Evolutionary conservation across 2,113 vertebrate genomes (phyloP), one percentile per base, ranked within the genome.

Genomic region (Callionymus lyra): DNA sequence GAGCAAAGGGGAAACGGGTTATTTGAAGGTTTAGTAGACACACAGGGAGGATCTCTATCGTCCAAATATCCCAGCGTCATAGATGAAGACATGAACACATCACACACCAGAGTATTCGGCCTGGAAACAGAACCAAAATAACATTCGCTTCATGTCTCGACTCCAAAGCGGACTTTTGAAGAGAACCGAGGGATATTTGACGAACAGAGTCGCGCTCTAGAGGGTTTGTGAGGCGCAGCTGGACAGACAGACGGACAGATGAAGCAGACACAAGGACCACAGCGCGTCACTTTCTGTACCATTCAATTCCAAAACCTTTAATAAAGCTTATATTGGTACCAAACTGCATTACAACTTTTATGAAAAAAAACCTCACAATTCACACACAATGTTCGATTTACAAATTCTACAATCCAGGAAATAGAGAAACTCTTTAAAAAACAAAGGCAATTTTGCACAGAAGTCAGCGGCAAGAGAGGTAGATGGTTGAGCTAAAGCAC

Each of bases 201-300:
- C 83, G 76, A 90, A 91, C 78, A 91, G 87, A 88, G 85, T 27
- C 4, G 21, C 59, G 38, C 69, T 65, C 44, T 69, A 77, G 70
- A 80, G 74, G 84, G 85, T 84, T 86, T 79, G 77, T 81, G 74
- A 72, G 82, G 84, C 85, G 84, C 87, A 70, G 68, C 61, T 56
- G 68, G 60, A 81, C 76, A 6, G 69, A 79, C 77, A 65, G 74
- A 43, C 41, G 33, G 44, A 82, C 78, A 61, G 87, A 92, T 90
- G 91, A 86, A 90, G 91, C 89, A 91, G 89, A 98, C 88, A 96
- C 91, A 91, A 93, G 88, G 90, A 89, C 92, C 89, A 93, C 88
- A 81, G 86, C 59, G 64, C 59, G 83, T 88, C 78, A 53, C 60
- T 84, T 89, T 91, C 90, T 88, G 87, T 91, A 89, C 90, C 90